A percentile compares a stretch with the other conserved stretches of the same genome.
Evolutionary conservation across 2,888 invertebrate species (phyloP).

Genomic region (Dascillus cervinus): DNA sequence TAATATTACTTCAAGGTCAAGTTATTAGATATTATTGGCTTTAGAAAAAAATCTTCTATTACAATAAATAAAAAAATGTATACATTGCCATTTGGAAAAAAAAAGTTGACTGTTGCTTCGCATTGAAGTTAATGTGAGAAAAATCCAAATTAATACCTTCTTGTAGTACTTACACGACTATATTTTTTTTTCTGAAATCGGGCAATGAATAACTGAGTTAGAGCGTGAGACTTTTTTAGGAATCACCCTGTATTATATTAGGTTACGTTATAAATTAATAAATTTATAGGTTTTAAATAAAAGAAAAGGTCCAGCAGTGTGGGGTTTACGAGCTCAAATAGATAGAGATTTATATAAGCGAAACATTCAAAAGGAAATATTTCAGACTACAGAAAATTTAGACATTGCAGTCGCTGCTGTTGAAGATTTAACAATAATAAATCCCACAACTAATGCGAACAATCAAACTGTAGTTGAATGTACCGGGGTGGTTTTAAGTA

Average conservation of each 20-base stretch:
- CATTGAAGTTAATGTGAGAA: no score
- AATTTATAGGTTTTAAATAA: slow-evolving; percentile 58
- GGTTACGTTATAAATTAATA: background rate
- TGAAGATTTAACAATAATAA: slow-evolving; percentile 64
- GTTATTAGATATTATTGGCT: no score
- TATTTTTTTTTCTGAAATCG: no score
- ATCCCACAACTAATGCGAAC: slow-evolving; percentile 24
- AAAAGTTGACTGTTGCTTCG: no score
- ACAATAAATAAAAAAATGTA: no score
- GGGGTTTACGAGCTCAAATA: slow-evolving; percentile 84
- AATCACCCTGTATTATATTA: slow-evolving; percentile 3
- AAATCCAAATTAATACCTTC: no score
- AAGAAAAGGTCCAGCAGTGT: slow-evolving; percentile 79
- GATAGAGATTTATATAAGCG: slow-evolving; percentile 72
- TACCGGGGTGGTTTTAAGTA: slow-evolving; percentile 48
- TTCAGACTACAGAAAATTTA: slow-evolving; percentile 54
- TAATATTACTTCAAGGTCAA: no score
- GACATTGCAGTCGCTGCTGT: slow-evolving; percentile 64
- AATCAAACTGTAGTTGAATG: slow-evolving; percentile 35
- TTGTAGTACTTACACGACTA: no score
- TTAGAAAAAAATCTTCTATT: no score
- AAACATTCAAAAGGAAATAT: slow-evolving; percentile 65
- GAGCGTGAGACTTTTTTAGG: no score
- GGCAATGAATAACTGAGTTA: no score
- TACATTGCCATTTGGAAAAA: no score